Percentiles rank a stretch among this genome's conserved stretches.
Evolutionary conservation across 2,113 vertebrate species (phyloP).

Genomic region (Muntiacus reevesi): DNA sequence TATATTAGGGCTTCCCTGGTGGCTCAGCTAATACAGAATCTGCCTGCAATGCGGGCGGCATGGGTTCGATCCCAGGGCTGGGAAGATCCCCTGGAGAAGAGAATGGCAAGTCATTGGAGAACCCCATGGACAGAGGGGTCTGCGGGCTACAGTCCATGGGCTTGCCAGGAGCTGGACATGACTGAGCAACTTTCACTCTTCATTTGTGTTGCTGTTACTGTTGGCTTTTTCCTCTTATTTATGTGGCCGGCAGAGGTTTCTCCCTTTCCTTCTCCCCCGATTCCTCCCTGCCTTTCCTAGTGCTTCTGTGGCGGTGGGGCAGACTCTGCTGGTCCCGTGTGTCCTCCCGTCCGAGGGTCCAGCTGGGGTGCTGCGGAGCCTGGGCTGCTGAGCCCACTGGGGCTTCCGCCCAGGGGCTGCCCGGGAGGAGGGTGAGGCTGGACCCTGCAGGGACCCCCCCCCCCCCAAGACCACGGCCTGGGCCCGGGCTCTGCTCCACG

Average conservation of each 20-base stretch:
- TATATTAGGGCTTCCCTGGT: not conserved
- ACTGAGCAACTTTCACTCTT: not conserved
- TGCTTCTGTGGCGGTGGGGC: not conserved
- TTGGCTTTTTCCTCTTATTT: not conserved
- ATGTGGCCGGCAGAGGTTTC: rapidly evolving
- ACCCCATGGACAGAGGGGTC: not conserved
- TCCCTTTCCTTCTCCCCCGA: rapidly evolving
- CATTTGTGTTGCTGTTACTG: rapidly evolving
- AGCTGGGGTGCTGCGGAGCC: not conserved
- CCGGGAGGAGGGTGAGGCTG: rapidly evolving
- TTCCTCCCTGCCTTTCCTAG: not conserved
- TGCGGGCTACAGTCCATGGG: not conserved
- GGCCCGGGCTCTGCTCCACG: rapidly evolving
- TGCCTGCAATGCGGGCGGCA: not conserved
- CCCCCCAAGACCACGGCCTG: not conserved
- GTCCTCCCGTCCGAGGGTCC: not conserved
- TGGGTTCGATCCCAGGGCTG: not conserved
- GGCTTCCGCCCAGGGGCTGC: not conserved
- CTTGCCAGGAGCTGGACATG: rapidly evolving
- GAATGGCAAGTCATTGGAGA: not conserved
- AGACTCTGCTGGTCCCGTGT: rapidly evolving
- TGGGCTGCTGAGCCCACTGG: rapidly evolving
- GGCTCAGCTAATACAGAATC: not conserved
- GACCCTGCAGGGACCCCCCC: not conserved
- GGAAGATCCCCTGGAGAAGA: not conserved